Evolutionary conservation across 2,797 vertebrate genomes (phyloP), one percentile per base, ranked within the genome.

Genomic region (Rhinoraja longicauda): DNA sequence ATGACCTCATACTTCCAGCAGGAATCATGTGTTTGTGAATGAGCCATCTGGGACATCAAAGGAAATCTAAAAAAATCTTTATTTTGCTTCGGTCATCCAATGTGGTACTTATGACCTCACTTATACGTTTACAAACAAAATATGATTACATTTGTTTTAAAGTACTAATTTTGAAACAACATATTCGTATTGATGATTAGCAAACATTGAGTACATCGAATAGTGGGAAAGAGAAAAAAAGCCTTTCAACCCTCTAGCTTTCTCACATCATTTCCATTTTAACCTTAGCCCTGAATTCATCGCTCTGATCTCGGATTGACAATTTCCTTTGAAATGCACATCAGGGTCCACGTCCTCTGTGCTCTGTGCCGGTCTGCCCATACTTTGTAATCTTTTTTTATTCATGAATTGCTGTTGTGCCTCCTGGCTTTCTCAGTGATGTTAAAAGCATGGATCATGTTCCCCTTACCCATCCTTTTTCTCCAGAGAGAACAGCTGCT

Each of bases 361-460:
- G 26, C 4, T 7, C 12, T 77, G n/a, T 86, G 53, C 45, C 19
- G 24, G 1, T 81, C 36, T 81, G 21, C 12, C 19, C 17, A 39
- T 45, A 26, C 7, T 19, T 45, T 53, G 39, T 26, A 29, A 17
- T 86, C 1, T n/a, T 29, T 62, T 29, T 84, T 84, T 62, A 57
- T 26, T 84, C 29, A 13, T 86, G 82, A 86, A 26, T 57, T 86
- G 82, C 57, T n/a, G n/a, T 57, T 29, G 59, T 86, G 57, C 57
- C 82, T 86, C 57, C 57, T 59, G 53, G 12, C 57, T 86, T 24
- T 86, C 29, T 84, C n/a, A 29, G 59, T 86, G 82, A 62, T 62
- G 57, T 57, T 62, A 86, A 86, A 59, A 86, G 82, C 26, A n/a
- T 62, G 82, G 12, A 86, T 86, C 53, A 86, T 86, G 26, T 62